A percentile compares a stretch with the other conserved stretches of the same genome.
Conservation (phyloP, 2,113 vertebrate species). For the Mus spicilegus region DNA sequence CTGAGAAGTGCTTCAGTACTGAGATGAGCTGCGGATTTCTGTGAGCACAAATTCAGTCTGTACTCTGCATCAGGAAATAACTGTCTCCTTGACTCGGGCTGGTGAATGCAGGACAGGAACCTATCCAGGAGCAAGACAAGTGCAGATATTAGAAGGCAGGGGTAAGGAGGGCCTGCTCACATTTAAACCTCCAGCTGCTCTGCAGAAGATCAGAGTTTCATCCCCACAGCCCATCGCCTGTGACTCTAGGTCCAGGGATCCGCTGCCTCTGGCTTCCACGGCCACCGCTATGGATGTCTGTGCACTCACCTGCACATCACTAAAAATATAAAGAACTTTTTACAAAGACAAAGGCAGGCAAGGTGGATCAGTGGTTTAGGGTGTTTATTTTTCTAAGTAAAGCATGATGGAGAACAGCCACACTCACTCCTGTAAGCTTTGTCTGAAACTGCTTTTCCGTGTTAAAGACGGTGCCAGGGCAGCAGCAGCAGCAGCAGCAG, state of each 20-base stretch:
- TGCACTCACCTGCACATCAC: too few species aligned
- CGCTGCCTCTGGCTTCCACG: background rate
- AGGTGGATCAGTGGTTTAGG: background rate
- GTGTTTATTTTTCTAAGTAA: constrained; percentile 37
- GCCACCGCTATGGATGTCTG: too few species aligned
- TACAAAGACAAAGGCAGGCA: constrained; percentile 10
- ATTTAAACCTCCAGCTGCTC: too few species aligned
- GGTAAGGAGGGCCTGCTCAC: background rate
- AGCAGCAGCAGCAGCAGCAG: background rate
- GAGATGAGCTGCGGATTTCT: background rate
- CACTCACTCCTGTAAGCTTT: background rate
- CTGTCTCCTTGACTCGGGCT: background rate
- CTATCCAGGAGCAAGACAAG: background rate
- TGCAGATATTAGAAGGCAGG: constrained; percentile 19
- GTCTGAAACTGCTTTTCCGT: background rate
- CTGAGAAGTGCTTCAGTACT: background rate
- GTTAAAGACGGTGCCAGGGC: background rate
- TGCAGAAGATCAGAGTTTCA: background rate
- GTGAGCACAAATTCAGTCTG: background rate
- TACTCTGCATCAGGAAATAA: background rate
- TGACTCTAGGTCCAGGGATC: background rate
- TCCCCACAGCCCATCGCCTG: background rate
- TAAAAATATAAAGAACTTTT: background rate
- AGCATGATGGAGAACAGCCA: background rate
- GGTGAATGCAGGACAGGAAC: background rate